Base-by-base conservation (phyloP, 2,888 invertebrate species). In the Mayetiola destructor region DNA sequence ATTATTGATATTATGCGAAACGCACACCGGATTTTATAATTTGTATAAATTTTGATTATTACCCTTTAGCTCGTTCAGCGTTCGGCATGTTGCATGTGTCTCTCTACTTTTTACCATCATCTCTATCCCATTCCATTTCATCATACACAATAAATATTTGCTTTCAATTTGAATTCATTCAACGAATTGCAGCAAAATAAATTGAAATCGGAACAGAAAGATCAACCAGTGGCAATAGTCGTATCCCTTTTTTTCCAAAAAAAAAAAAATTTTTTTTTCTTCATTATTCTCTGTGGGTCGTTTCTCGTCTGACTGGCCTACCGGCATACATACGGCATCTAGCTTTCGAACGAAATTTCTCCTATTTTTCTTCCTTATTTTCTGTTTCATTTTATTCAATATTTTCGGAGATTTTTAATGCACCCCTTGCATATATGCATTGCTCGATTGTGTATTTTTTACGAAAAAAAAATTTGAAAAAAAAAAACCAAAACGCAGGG, bases 21-120 rank as follows among this genome's bases (percentile, higher is more conserved):
- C 4, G 6, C 21, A 27, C 48, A 27, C 16, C 3, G 27, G 48
- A 48, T 48, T 48, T 48, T n/a, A 48, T 48, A n/a, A 48, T 27
- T 48, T 48, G 27, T 48, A 48, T 48, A 48, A 23, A 27, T 27
- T 48, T 48, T 48, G 48, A 48, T 48, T 48, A 48, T 27, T n/a
- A n/a, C 48, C 48, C 48, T 27, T 48, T 48, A 14, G 16, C n/a
- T n/a, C n/a, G n/a, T 27, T 32, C 8, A 27, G 2, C 8, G 27
- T 48, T 27, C 48, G n/a, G n/a, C n/a, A n/a, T n/a, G n/a, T n/a
- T n/a, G n/a, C n/a, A n/a, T n/a, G n/a, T n/a, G n/a, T n/a, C n/a
- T n/a, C n/a, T n/a, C n/a, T n/a, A n/a, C n/a, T n/a, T n/a, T n/a
- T n/a, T n/a, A n/a, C n/a, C n/a, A n/a, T n/a, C n/a, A n/a, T n/a